A percentile compares a stretch with the other conserved stretches of the same genome.
Conservation (phyloP, 2,888 invertebrate genomes). For the Ypsolopha sequella region DNA sequence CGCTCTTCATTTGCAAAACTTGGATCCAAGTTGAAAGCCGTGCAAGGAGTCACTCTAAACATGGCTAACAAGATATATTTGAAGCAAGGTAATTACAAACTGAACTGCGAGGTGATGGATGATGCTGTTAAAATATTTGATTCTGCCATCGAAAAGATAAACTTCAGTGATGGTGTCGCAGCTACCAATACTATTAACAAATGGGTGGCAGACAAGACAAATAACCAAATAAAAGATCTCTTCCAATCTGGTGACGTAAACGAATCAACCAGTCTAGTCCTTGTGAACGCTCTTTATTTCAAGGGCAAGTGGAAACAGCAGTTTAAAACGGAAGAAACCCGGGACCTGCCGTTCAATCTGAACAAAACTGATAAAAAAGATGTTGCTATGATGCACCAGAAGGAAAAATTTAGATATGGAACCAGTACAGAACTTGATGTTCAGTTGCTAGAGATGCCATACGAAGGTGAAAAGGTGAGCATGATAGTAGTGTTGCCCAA, state of each 20-base stretch:
- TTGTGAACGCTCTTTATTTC: conserved; percentile 90
- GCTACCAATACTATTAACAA: conserved; percentile 76
- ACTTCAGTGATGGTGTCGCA: conserved; percentile 66
- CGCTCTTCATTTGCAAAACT: conserved; percentile 42
- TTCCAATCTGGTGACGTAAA: conserved; percentile 70
- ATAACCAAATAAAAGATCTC: conserved; percentile 84
- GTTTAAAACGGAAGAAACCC: conserved; percentile 73
- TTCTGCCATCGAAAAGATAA: conserved; percentile 72
- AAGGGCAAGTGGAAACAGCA: conserved; percentile 81
- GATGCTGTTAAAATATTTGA: conserved; percentile 73
- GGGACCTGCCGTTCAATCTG: conserved; percentile 73
- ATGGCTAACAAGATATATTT: conserved; percentile 82
- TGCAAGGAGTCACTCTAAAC: conserved; percentile 71
- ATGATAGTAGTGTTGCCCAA: conserved; percentile 84
- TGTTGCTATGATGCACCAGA: conserved; percentile 80
- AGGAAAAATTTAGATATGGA: conserved; percentile 53
- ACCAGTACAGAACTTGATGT: conserved; percentile 37
- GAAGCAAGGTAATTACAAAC: conserved; percentile 52
- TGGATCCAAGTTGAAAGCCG: conserved; percentile 32
- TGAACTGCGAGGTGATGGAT: conserved; percentile 67
- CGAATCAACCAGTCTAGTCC: conserved; percentile 73
- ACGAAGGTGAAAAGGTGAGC: conserved; percentile 75
- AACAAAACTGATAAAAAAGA: conserved; percentile 61
- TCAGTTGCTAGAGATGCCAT: conserved; percentile 79
- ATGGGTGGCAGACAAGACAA: conserved; percentile 86